Evolutionary conservation across 2,888 invertebrate genomes (phyloP).

Genomic region (Trissolcus brochymenae): DNA sequence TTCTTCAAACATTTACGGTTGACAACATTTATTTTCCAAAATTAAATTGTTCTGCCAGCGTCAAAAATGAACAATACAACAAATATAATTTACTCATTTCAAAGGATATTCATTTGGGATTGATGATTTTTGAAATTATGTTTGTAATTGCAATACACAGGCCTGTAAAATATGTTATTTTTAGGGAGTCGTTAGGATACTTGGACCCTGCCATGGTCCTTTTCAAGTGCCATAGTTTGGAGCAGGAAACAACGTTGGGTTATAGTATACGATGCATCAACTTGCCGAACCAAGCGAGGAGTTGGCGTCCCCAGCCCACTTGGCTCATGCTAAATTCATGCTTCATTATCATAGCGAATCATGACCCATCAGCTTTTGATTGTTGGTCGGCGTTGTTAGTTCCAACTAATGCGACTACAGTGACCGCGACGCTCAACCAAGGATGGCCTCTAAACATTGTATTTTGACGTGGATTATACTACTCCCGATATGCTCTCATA

Average conservation of each 20-base stretch:
- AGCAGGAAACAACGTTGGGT: slow-evolving; percentile 41
- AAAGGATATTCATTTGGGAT: too few species aligned
- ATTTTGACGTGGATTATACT: slow-evolving; percentile 55
- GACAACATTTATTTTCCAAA: too few species aligned
- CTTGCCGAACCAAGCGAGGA: slow-evolving; percentile 71
- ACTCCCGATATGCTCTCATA: slow-evolving; percentile 24
- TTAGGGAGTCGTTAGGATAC: too few species aligned
- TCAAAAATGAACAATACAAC: too few species aligned
- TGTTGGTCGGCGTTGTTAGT: slow-evolving; percentile 76
- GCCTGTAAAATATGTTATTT: too few species aligned
- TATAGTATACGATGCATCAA: slow-evolving; percentile 61
- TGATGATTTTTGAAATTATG: too few species aligned
- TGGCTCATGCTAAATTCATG: slow-evolving; percentile 75
- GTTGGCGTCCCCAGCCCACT: slow-evolving; percentile 74
- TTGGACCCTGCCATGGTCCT: slow-evolving; percentile 48
- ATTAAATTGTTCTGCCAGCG: too few species aligned
- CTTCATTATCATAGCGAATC: slow-evolving; percentile 77
- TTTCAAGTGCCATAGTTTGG: slow-evolving; percentile 55
- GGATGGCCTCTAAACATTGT: slow-evolving; percentile 54
- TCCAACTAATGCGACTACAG: slow-evolving; percentile 75
- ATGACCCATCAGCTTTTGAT: slow-evolving; percentile 77
- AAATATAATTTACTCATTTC: too few species aligned
- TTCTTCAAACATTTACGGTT: too few species aligned
- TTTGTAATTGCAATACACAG: too few species aligned
- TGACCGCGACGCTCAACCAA: slow-evolving; percentile 66